A percentile compares a stretch with the other conserved stretches of the same genome.
These are phyloP conservation scores for Poecile montanus DNA, from an alignment of 2,797 vertebrate species.

Conservation along the genomic window DNA sequence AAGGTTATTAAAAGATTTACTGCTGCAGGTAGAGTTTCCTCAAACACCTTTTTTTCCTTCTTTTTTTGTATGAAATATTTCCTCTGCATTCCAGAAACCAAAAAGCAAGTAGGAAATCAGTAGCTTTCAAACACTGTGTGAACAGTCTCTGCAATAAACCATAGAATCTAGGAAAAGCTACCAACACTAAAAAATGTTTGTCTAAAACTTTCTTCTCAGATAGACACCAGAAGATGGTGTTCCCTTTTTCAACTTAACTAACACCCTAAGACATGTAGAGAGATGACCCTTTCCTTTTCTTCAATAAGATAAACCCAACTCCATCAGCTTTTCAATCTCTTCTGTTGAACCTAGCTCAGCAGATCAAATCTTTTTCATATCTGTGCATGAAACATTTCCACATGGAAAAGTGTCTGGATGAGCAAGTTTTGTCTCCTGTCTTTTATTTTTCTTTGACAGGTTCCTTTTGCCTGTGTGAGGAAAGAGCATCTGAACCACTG, in stretches of 20 bases:
- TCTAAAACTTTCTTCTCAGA: neutral
- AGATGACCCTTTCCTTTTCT: neutral
- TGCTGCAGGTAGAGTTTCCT: neutral
- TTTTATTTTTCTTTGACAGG: neutral
- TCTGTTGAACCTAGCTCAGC: neutral
- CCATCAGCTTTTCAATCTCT: neutral
- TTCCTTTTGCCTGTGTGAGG: neutral
- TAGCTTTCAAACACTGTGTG: neutral
- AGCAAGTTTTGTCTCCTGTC: neutral
- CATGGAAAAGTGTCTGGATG: neutral
- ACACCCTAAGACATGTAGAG: neutral
- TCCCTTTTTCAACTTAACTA: neutral
- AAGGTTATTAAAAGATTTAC: neutral
- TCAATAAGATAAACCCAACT: neutral
- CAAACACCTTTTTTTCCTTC: accelerated
- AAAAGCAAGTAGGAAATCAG: neutral
- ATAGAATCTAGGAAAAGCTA: neutral
- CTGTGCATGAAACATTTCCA: neutral
- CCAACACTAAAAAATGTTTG: neutral
- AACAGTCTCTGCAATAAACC: neutral
- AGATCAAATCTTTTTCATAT: neutral
- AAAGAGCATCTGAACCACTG: neutral
- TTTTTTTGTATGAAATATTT: neutral
- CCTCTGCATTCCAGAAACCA: neutral
- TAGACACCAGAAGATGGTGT: neutral